Evolutionary conservation across 2,888 invertebrate species (phyloP), one percentile per base, ranked within the genome.

Genomic region (Scotopteryx bipunctaria): DNA sequence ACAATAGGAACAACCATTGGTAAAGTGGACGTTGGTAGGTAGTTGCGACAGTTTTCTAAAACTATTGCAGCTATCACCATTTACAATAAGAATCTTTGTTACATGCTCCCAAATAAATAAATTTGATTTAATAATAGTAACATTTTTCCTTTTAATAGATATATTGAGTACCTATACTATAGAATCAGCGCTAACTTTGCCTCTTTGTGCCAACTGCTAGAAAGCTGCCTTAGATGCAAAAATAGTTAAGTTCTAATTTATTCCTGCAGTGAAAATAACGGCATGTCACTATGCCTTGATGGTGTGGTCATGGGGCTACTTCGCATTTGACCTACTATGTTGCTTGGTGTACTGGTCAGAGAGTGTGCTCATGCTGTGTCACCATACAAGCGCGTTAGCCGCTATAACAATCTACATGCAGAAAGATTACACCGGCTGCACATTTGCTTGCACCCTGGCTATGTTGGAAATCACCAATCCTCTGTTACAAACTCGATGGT

Each of bases 401-500:
- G 91, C 91, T n/a, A 79, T 93, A 51, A 78, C 81, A 4, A 66
- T 90, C 9, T 91, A 92, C 64, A 81, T 93, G 67, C 71, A 77
- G 38, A 92, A 91, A 55, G 80, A 84, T 0, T 69, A 76, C 55
- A 82, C 91, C 0, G 93, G 92, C 2, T 91, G 90, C 61, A 89
- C 90, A 23, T 91, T 91, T 31, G 78, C 90, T 1, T 93, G 93
- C 59, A 88, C 90, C 2, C 67, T 93, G 13, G 91, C 92, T 0
- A 75, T 91, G 38, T 75, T 93, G 83, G 93, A 94, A 77, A 60
- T 92, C 19, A 93, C 93, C 0, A 93, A 93, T 72, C 93, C 93
- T 5, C 73, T 92, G 32, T 80, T 93, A 15, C 93, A 94, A 80
- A 71, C 81, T 15, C 81, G 93, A 73, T 94, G 93, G 94, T 93